phyloP scores from a whole-genome alignment of 2,888 invertebrate species.

The Heliconius ismenius region DNA sequence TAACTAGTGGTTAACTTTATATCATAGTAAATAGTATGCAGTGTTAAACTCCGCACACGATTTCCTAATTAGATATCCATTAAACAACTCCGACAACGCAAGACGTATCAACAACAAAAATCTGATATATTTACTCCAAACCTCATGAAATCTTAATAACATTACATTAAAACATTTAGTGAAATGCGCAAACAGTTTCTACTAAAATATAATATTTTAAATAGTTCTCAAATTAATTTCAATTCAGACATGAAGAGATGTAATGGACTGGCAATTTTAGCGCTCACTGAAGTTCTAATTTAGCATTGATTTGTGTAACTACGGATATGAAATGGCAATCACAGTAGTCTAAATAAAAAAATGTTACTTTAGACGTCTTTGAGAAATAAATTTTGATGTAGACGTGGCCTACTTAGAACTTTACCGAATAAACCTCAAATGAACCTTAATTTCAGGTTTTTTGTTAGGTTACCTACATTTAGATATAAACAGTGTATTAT shows the following conservation, averaged over 20 bases:
- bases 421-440: too few relatives aligned
- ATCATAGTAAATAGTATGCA: too few relatives aligned
- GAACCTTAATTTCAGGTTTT: too few relatives aligned
- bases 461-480: too few relatives aligned
- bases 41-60: too few relatives aligned
- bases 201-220: slow-evolving; percentile 25
- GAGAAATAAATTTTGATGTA: background rate
- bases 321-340: slow-evolving; percentile 17
- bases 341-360: background rate
- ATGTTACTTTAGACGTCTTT: background rate
- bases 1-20: too few relatives aligned
- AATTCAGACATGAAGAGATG: slow-evolving; percentile 34
- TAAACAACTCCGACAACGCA: background rate
- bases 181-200: slow-evolving; percentile 17
- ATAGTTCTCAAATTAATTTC: slow-evolving; percentile 38
- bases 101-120: background rate
- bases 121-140: background rate
- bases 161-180: background rate
- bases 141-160: background rate
- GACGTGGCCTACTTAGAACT: too few relatives aligned
- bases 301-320: slow-evolving; percentile 36
- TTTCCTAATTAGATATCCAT: background rate
- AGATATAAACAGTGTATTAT: too few relatives aligned
- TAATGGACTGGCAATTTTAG: slow-evolving; percentile 39
- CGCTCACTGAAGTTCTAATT: slow-evolving; percentile 38